A percentile compares a stretch with the other conserved stretches of the same genome.
These are phyloP conservation scores for Tetranychus cinnabarinus DNA, from an alignment of 1,140 invertebrate genomes.

Conservation along the genomic window DNA sequence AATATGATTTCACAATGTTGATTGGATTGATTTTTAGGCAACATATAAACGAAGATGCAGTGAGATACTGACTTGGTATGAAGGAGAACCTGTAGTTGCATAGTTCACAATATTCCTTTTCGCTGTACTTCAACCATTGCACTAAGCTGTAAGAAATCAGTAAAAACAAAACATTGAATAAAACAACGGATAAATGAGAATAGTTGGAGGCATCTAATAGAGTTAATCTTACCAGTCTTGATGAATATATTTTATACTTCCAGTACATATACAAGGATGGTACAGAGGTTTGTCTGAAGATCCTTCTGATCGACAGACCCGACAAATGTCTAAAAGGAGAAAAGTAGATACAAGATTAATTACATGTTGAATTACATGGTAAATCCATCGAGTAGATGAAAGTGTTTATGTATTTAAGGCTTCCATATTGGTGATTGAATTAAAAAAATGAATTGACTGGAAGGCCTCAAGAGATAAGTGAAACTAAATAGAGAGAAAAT, in stretches of 20 bases:
- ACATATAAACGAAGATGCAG: slow-evolving; percentile 20
- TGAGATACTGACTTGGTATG: slow-evolving; percentile 40
- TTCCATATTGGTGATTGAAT: too few relatives aligned
- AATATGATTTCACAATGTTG: too few relatives aligned
- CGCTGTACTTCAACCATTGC: slow-evolving; percentile 56
- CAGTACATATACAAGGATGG: slow-evolving; percentile 95
- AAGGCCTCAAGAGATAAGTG: too few relatives aligned
- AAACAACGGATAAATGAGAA: not conserved
- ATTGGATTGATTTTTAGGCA: not conserved
- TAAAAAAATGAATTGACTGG: too few relatives aligned
- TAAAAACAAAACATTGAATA: not conserved
- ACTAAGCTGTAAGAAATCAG: slow-evolving; percentile 22
- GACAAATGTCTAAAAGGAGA: slow-evolving; percentile 50
- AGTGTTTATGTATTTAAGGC: too few relatives aligned
- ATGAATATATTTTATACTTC: slow-evolving; percentile 97
- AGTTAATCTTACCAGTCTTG: slow-evolving; percentile 35
- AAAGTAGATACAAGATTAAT: not conserved
- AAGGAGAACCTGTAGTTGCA: slow-evolving; percentile 95
- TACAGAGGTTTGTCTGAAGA: slow-evolving; percentile 60
- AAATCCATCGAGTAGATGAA: too few relatives aligned
- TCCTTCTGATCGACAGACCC: slow-evolving; percentile 87
- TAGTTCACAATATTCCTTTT: slow-evolving; percentile 95
- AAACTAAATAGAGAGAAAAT: too few relatives aligned
- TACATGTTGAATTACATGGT: too few relatives aligned
- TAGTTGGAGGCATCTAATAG: not conserved